These are phyloP conservation scores for Siderastrea siderea DNA, from an alignment of 92 coral and sea anemone species.

Conservation along the genomic window DNA sequence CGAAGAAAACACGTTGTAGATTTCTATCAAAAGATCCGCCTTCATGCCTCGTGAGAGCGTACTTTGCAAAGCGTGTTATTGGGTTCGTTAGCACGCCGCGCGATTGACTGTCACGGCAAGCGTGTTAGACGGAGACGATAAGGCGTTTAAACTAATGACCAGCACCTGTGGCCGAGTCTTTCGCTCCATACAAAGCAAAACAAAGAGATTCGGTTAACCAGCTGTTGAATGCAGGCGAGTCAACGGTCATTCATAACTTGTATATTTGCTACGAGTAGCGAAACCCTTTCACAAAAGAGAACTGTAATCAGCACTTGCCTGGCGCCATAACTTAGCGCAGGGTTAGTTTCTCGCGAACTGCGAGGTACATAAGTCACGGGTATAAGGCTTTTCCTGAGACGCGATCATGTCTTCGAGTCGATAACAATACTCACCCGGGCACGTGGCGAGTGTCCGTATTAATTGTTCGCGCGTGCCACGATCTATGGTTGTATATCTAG, in stretches of 20 bases:
- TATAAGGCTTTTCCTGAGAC: constrained; percentile 1
- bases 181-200: constrained; percentile 54
- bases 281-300: neutral
- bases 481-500: constrained; percentile 77
- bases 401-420: constrained; percentile 37
- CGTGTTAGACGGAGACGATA: constrained; percentile 43
- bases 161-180: constrained; percentile 53
- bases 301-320: neutral
- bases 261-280: constrained; percentile 14
- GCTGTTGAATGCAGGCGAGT: constrained; percentile 48
- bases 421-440: constrained; percentile 68
- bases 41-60: neutral
- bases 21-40: constrained; percentile 12
- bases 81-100: constrained; percentile 33
- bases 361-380: neutral
- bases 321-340: neutral
- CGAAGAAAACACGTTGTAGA: neutral
- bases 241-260: constrained; percentile 55
- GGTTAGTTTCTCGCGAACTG: neutral
- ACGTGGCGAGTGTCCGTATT: constrained; percentile 78
- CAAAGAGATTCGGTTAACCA: constrained; percentile 46
- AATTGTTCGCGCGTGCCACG: constrained; percentile 92
- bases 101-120: constrained; percentile 44
- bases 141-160: constrained; percentile 43
- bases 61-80: neutral